Percentiles rank a stretch among this genome's conserved stretches.
These are phyloP conservation scores for Oppia nitens DNA, from an alignment of 1,140 invertebrate species.

Conservation along the genomic window DNA sequence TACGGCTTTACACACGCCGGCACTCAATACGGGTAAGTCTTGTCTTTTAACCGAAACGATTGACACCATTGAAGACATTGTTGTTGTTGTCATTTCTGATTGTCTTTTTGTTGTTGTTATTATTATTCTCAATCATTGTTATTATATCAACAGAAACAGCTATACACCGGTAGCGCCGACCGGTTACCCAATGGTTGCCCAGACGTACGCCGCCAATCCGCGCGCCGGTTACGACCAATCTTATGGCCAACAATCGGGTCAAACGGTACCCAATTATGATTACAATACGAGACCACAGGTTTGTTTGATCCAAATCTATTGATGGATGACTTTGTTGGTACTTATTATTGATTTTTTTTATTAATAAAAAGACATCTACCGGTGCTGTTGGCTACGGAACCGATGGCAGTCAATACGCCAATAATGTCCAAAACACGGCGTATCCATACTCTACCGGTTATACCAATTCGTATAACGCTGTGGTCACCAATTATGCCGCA, in stretches of 20 bases:
- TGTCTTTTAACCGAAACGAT: neutral
- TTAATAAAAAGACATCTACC: neutral
- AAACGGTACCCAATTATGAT: constrained; percentile 18
- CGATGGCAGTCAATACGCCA: neutral
- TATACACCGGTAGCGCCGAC: neutral
- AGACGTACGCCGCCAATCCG: constrained; percentile 4
- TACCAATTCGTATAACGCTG: constrained; percentile 6
- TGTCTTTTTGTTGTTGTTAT: too few species aligned
- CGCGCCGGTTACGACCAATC: neutral
- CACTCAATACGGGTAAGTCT: constrained; percentile 18
- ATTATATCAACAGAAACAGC: too few species aligned
- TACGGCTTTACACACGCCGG: constrained; percentile 17
- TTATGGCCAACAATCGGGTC: constrained; percentile 4
- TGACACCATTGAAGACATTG: too few species aligned
- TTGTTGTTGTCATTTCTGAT: too few species aligned
- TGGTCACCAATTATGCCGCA: constrained; percentile 11
- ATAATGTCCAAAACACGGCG: neutral
- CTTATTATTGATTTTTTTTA: neutral
- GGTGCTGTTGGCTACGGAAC: neutral
- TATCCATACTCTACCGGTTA: constrained; percentile 2
- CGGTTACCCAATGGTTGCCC: constrained; percentile 6
- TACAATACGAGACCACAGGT: constrained; percentile 19
- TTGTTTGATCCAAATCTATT: neutral
- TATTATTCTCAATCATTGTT: too few species aligned
- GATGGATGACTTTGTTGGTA: neutral